These are phyloP conservation scores for Bugulina stolonifera DNA, from an alignment of 2,888 invertebrate species.

Conservation along the genomic window DNA sequence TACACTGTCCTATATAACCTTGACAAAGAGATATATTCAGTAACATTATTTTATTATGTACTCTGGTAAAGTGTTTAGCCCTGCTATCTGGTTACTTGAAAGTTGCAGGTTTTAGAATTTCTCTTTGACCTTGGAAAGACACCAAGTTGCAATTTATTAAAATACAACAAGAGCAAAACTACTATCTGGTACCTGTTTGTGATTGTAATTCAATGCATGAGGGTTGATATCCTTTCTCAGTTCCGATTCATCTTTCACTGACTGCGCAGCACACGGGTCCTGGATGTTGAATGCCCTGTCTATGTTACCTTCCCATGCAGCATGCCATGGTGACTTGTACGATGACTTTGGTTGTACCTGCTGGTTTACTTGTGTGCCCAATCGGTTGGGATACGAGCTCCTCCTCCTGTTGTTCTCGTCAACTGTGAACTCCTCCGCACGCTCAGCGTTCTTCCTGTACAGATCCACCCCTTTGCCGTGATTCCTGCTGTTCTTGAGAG, in stretches of 20 bases:
- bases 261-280: constrained; percentile 17
- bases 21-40: too few relatives aligned
- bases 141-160: too few relatives aligned
- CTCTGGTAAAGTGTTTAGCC: too few relatives aligned
- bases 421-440: constrained; percentile 10
- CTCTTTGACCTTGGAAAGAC: too few relatives aligned
- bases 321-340: constrained; percentile 5
- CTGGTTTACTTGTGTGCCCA: neutral
- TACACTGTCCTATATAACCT: too few relatives aligned
- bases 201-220: neutral
- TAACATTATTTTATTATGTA: too few relatives aligned
- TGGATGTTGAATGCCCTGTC: neutral
- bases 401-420: constrained; percentile 19
- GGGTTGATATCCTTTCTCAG: neutral
- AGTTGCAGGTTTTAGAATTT: too few relatives aligned
- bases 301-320: constrained; percentile 13
- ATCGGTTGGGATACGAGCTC: neutral
- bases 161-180: too few relatives aligned
- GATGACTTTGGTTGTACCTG: neutral
- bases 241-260: constrained; percentile 4
- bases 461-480: constrained; percentile 22
- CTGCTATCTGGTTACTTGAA: too few relatives aligned
- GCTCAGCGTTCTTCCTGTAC: constrained; percentile 19
- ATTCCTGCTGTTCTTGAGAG: neutral
- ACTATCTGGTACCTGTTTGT: too few relatives aligned